Evolutionary conservation across 2,888 invertebrate species (phyloP).

Genomic region (Lycaena phlaeas): DNA sequence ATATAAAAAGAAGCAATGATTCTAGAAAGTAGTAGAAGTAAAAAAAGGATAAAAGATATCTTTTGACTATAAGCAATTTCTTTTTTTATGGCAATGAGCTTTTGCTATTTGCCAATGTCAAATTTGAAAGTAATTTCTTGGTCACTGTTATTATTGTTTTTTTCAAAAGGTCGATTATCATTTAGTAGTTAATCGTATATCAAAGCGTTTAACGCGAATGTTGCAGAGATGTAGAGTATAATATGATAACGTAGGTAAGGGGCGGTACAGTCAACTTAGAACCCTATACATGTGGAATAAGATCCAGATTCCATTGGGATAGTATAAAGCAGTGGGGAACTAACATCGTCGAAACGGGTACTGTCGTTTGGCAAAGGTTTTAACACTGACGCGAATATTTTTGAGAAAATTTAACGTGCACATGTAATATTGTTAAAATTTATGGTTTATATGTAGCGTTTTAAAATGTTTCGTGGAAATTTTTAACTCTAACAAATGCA

Average conservation of each 20-base stretch:
- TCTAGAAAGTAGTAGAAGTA: no score
- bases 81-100: no score
- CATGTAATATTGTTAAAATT: slow-evolving; percentile 4
- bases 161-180: no score
- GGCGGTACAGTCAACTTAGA: slow-evolving; percentile 5
- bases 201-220: slow-evolving; percentile 17
- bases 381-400: slow-evolving; percentile 12
- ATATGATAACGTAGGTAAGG: slow-evolving; percentile 16
- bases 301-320: slow-evolving; percentile 9
- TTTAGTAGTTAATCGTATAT: slow-evolving; percentile 7
- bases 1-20: no score
- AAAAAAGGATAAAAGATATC: no score
- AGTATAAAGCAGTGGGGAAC: slow-evolving; percentile 15
- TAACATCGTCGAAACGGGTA: slow-evolving; percentile 25
- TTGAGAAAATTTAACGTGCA: slow-evolving; percentile 2
- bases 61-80: no score
- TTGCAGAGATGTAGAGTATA: slow-evolving; percentile 21
- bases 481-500: no score
- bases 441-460: slow-evolving; percentile 4
- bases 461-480: slow-evolving; percentile 5
- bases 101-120: no score
- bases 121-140: no score
- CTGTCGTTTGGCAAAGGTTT: slow-evolving; percentile 18
- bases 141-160: no score
- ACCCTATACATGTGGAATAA: slow-evolving; percentile 8